Evolutionary conservation across 2,113 vertebrate genomes (phyloP).

Genomic region (Heterotis niloticus): DNA sequence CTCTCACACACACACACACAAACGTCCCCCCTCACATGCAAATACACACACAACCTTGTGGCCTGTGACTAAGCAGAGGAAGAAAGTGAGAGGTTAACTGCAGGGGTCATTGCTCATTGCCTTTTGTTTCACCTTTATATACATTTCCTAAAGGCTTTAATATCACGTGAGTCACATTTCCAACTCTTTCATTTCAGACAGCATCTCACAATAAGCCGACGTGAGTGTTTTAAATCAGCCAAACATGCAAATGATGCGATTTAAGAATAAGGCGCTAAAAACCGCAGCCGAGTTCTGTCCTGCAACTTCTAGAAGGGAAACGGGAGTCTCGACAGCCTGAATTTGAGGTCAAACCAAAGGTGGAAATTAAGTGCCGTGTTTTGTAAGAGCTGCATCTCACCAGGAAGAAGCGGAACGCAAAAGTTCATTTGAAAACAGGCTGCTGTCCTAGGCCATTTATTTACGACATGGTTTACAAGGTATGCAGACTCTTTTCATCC

Average conservation of each 20-base stretch:
- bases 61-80: not conserved
- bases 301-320: too few relatives aligned
- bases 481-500: not conserved
- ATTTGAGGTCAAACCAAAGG: too few relatives aligned
- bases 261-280: too few relatives aligned
- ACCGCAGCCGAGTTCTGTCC: too few relatives aligned
- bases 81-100: not conserved
- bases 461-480: not conserved
- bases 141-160: not conserved
- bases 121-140: not conserved
- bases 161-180: not conserved
- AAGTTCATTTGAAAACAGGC: not conserved
- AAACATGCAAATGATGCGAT: not conserved
- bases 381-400: not conserved
- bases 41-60: too few relatives aligned
- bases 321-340: too few relatives aligned
- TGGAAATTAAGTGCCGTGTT: too few relatives aligned
- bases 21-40: too few relatives aligned
- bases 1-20: too few relatives aligned
- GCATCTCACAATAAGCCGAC: too few relatives aligned
- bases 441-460: not conserved
- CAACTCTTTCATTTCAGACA: not conserved
- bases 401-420: not conserved
- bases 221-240: too few relatives aligned
- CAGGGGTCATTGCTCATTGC: slow-evolving; percentile 1